Evolutionary conservation across 1,140 invertebrate species (phyloP).

Genomic region (Potamilus streckersoni): DNA sequence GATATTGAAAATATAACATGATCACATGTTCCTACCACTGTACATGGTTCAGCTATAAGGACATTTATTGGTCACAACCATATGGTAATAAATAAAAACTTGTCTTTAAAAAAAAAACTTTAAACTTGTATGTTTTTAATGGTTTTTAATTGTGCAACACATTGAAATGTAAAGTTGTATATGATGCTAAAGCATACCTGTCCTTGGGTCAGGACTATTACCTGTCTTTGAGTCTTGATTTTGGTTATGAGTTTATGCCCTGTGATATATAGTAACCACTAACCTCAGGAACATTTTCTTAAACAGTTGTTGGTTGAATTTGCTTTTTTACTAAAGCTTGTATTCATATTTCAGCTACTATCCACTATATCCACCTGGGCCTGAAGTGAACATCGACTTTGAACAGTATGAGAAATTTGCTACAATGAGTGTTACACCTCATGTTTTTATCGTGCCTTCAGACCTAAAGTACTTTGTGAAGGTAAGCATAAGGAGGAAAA

Average conservation of each 20-base stretch:
- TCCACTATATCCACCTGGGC: conserved; percentile 81
- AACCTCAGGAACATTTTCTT: not conserved
- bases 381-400: conserved; percentile 78
- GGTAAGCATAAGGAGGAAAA: conserved; percentile 65
- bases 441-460: conserved; percentile 86
- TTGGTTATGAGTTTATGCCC: not conserved
- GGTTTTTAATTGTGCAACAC: too few species aligned
- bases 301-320: not conserved
- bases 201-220: not conserved
- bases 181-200: too few species aligned
- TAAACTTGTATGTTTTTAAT: too few species aligned
- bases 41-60: too few species aligned
- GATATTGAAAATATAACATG: too few species aligned
- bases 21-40: too few species aligned
- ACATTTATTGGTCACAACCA: too few species aligned
- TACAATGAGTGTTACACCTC: conserved; percentile 75
- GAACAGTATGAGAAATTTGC: conserved; percentile 73
- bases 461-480: conserved; percentile 86
- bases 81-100: too few species aligned
- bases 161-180: too few species aligned
- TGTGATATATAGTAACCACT: not conserved
- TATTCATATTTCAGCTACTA: conserved; percentile 73
- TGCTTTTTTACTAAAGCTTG: not conserved
- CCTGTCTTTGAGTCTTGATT: not conserved
- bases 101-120: too few species aligned